A percentile compares a stretch with the other conserved stretches of the same genome.
Evolutionary conservation across 2,888 invertebrate species (phyloP).

Genomic region (Linnaemya tessellans): DNA sequence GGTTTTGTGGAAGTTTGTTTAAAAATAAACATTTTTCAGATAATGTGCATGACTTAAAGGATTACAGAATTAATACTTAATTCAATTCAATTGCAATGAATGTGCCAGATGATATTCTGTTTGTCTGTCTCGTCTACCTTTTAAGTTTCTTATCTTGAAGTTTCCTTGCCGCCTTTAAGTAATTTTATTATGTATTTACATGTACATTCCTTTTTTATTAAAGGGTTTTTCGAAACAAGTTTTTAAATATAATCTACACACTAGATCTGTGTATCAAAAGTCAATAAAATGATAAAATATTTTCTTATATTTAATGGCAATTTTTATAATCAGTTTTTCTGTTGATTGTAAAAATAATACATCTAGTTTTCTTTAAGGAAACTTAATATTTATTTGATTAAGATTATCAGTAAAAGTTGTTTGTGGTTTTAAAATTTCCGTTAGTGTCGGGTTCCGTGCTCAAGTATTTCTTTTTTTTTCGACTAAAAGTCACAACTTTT

Average conservation of each 20-base stretch:
- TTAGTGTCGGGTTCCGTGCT: not conserved
- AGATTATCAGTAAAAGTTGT: not conserved
- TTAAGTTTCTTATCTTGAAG: slow-evolving; percentile 47
- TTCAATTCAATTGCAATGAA: slow-evolving; percentile 47
- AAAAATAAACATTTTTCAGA: slow-evolving; percentile 65
- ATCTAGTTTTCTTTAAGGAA: not conserved
- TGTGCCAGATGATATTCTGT: slow-evolving; percentile 27
- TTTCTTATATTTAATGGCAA: not conserved
- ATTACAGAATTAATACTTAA: slow-evolving; percentile 62
- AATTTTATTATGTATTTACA: slow-evolving; percentile 7
- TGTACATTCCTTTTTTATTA: not conserved
- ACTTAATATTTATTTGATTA: not conserved
- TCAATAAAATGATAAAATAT: slow-evolving; percentile 13
- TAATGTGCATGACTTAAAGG: slow-evolving; percentile 61
- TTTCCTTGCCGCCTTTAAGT: slow-evolving; percentile 43
- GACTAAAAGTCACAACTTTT: no score
- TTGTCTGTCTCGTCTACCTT: not conserved
- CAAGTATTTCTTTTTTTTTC: not conserved
- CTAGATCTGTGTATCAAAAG: slow-evolving; percentile 18
- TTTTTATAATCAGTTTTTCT: not conserved
- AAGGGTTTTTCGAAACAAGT: slow-evolving; percentile 25
- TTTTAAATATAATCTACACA: slow-evolving; percentile 1
- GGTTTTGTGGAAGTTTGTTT: slow-evolving; percentile 56
- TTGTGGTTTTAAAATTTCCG: not conserved
- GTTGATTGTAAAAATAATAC: not conserved